Conservation (phyloP, 2,113 vertebrate species). For the Sylvicapra grimmia region DNA sequence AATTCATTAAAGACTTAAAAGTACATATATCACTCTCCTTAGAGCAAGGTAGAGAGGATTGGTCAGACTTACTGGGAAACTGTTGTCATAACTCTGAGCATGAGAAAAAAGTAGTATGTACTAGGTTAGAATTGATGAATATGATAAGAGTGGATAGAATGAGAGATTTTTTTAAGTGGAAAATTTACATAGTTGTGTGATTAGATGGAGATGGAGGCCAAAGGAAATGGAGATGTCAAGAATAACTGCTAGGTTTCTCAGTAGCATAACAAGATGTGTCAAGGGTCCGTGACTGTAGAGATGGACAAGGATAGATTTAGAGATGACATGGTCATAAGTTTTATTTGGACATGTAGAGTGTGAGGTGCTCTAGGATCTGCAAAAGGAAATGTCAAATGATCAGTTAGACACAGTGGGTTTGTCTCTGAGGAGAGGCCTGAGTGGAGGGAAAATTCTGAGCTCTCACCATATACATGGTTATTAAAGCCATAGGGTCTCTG, state of each 20-base stretch:
- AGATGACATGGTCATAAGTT: not conserved
- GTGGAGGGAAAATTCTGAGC: not conserved
- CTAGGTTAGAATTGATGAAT: not conserved
- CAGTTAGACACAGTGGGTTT: not conserved
- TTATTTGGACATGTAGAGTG: not conserved
- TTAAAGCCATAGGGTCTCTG: not conserved
- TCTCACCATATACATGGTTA: not conserved
- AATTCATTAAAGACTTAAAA: not conserved
- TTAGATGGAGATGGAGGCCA: not conserved
- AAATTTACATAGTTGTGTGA: not conserved
- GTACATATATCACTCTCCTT: not conserved
- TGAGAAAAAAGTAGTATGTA: not conserved
- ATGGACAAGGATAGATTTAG: not conserved
- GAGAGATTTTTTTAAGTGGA: not conserved
- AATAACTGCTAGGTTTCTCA: not conserved
- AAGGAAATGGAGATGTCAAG: not conserved
- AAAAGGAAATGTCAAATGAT: not conserved
- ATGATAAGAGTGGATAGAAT: not conserved
- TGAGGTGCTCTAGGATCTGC: not conserved
- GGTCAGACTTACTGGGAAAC: not conserved
- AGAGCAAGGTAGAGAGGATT: not conserved
- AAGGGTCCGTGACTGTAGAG: not conserved
- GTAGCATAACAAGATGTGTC: not conserved
- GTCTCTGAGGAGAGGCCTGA: not conserved
- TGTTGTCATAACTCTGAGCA: not conserved